Evolutionary conservation across 2,113 vertebrate species (phyloP).

Genomic region (Megalops atlanticus): DNA sequence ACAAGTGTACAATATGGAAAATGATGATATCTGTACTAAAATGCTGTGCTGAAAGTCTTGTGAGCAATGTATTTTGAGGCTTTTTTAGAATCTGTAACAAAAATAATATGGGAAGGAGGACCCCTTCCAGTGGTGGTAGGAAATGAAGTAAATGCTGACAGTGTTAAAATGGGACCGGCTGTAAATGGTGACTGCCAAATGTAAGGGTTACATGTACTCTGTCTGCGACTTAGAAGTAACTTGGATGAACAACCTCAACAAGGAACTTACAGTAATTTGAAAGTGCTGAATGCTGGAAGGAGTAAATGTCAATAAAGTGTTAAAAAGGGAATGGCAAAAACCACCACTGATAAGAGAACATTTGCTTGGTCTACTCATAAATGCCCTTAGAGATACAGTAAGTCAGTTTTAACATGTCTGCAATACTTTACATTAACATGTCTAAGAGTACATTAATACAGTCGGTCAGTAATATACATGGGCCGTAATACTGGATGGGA

Average conservation of each 20-base stretch:
- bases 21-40: background rate
- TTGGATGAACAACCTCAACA: background rate
- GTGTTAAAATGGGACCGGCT: too few relatives aligned
- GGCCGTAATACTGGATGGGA: too few relatives aligned
- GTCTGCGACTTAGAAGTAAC: background rate
- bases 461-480: too few relatives aligned
- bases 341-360: background rate
- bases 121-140: too few relatives aligned
- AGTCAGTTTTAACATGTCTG: background rate
- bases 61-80: too few relatives aligned
- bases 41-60: background rate
- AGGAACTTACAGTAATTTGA: background rate
- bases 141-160: too few relatives aligned
- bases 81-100: background rate
- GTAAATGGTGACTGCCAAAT: too few relatives aligned
- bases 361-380: constrained; percentile 2
- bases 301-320: constrained; percentile 21
- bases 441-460: too few relatives aligned
- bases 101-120: too few relatives aligned
- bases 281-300: constrained; percentile 24
- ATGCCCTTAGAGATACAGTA: background rate
- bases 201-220: too few relatives aligned
- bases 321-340: constrained; percentile 26
- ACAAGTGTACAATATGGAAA: background rate
- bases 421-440: background rate